Evolutionary conservation across 2,113 vertebrate genomes (phyloP), one percentile per base, ranked within the genome.

Genomic region (Pycnonotus jocosus): DNA sequence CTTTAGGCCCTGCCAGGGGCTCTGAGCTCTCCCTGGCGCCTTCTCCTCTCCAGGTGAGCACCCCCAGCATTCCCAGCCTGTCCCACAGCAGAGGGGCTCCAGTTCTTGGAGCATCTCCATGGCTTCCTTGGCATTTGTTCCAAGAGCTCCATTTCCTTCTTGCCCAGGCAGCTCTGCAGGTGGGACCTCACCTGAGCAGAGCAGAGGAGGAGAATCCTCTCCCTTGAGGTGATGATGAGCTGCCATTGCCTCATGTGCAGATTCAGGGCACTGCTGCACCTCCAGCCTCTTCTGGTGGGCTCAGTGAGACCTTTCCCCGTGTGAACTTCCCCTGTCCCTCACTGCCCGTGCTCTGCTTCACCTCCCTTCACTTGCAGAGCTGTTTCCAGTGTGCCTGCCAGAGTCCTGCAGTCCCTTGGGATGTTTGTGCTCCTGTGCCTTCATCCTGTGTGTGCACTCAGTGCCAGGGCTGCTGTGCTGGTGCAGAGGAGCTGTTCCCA

Each of bases 391-490:
- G 60, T 10, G 5, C 21, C 70, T 45, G 15, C 37, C 21, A 1
- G 1, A 16, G 35, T 0, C 2, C 14, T 0, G 12, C 37, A 24
- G 45, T 40, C 66, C n/a, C 54, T 25, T 1, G 4, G 48, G 25
- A 3, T 12, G 10, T 31, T 45, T 7, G 64, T 47, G 22, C 47
- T 56, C 27, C 82, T 56, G 35, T 42, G n/a, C 58, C 70, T 53
- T 37, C 78, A 24, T 62, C 47, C 11, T 42, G 27, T 21, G 18
- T 33, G 64, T 10, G 45, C 23, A 0, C n/a, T 45, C 44, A 3
- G 53, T 17, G 61, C 60, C 64, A 44, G 77, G 30, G 35, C 80
- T 58, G 47, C 81, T 40, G 25, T 13, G 6, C 3, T 31, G 47
- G 3, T 44, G 68, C 64, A 18, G 27, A 15, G 60, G 37, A 81